These are phyloP conservation scores for Emesis russula DNA, from an alignment of 2,888 invertebrate genomes.

Conservation along the genomic window DNA sequence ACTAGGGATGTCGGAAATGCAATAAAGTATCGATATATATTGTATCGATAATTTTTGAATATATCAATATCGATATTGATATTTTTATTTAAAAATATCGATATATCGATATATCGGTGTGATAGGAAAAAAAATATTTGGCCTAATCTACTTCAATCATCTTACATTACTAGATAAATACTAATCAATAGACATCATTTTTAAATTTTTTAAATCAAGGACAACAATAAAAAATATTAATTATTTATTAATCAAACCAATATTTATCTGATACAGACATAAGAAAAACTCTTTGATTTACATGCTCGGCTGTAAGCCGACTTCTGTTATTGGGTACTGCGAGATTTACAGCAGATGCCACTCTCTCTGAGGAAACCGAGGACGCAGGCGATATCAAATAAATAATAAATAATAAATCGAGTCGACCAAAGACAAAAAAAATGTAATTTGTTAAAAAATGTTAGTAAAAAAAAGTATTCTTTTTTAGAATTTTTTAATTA, in stretches of 20 bases:
- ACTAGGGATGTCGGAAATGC: too few species aligned
- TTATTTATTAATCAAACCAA: constrained; percentile 25
- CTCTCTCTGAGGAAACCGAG: constrained; percentile 85
- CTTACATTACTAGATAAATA: not conserved
- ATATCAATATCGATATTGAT: constrained; percentile 13
- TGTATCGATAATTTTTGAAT: constrained; percentile 30
- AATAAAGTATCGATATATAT: constrained; percentile 10
- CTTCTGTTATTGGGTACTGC: constrained; percentile 72
- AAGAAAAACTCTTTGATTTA: constrained; percentile 81
- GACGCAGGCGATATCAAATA: constrained; percentile 78
- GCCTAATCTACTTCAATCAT: constrained; percentile 22
- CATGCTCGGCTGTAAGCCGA: constrained; percentile 81
- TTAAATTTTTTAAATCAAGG: constrained; percentile 40
- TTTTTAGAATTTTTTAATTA: too few species aligned
- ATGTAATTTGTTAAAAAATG: too few species aligned
- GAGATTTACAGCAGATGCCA: constrained; percentile 81
- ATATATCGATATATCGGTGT: not conserved
- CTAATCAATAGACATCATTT: constrained; percentile 50
- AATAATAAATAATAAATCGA: too few species aligned
- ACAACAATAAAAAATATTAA: constrained; percentile 35
- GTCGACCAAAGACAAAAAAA: too few species aligned
- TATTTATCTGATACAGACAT: constrained; percentile 35
- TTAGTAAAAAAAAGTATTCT: too few species aligned
- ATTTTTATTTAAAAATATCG: not conserved
- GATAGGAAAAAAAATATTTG: constrained; percentile 30